Percentiles rank a stretch among this genome's conserved stretches.
These are phyloP conservation scores for Natrix natrix DNA, from an alignment of 2,797 vertebrate species.

Conservation along the genomic window DNA sequence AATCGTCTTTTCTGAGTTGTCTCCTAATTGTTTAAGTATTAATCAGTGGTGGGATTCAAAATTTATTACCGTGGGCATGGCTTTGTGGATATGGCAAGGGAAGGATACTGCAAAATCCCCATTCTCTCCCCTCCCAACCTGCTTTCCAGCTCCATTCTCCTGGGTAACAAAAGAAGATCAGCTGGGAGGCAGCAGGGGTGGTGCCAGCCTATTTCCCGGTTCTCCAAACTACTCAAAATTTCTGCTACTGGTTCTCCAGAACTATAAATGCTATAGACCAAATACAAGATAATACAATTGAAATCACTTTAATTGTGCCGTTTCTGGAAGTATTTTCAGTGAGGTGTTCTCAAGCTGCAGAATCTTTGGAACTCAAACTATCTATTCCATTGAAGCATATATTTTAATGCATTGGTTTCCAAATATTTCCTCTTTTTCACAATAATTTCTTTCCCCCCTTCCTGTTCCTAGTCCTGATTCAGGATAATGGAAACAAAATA, in stretches of 20 bases:
- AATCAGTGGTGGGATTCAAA: not conserved
- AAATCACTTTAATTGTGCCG: not conserved
- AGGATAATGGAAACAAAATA: not conserved
- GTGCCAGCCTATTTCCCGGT: no score
- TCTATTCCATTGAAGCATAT: not conserved
- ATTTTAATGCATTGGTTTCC: not conserved
- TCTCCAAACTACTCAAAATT: no score
- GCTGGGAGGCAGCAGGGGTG: no score
- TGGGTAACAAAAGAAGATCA: no score
- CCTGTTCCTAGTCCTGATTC: not conserved
- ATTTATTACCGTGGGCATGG: no score
- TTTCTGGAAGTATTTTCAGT: not conserved
- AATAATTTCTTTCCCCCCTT: no score
- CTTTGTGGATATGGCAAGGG: no score
- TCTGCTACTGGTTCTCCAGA: no score
- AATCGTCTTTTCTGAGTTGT: not conserved
- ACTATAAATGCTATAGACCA: not conserved
- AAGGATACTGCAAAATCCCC: no score
- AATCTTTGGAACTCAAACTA: not conserved
- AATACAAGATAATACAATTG: not conserved
- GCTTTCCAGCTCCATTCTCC: no score
- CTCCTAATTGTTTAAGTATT: not conserved
- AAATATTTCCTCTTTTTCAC: not conserved
- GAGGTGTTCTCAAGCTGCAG: not conserved
- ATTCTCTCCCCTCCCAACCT: no score